These are phyloP conservation scores for Dreissena rostriformis DNA, from an alignment of 1,140 invertebrate species.

Conservation along the genomic window DNA sequence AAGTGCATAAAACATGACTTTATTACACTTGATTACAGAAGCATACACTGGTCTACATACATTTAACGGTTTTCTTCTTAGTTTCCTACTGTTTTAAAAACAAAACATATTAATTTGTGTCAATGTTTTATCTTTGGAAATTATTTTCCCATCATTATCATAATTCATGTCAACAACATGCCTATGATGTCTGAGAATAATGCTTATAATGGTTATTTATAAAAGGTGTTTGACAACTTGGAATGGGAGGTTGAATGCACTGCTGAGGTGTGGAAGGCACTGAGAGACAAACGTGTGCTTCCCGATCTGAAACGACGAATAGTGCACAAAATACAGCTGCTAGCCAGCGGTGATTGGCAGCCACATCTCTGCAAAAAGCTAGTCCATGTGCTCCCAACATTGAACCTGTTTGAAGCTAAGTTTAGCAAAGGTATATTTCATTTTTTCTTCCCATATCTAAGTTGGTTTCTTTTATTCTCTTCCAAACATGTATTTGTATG, in stretches of 20 bases:
- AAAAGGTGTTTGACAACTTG: slow-evolving; percentile 72
- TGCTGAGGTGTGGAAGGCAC: slow-evolving; percentile 71
- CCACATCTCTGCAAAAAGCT: slow-evolving; percentile 65
- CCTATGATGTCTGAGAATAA: background rate
- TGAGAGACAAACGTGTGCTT: slow-evolving; percentile 67
- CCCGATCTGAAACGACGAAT: slow-evolving; percentile 66
- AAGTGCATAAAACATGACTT: too few species aligned
- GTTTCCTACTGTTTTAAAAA: too few species aligned
- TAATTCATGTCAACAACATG: slow-evolving; percentile 7
- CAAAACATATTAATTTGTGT: background rate
- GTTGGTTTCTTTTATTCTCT: too few species aligned
- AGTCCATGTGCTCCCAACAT: slow-evolving; percentile 60
- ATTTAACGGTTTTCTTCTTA: too few species aligned
- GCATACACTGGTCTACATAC: too few species aligned
- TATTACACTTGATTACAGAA: too few species aligned
- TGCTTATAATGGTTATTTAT: slow-evolving; percentile 6
- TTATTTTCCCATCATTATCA: background rate
- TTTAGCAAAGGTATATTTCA: slow-evolving; percentile 61
- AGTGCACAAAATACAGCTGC: slow-evolving; percentile 66
- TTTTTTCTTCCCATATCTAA: background rate
- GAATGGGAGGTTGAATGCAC: slow-evolving; percentile 80
- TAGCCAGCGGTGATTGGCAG: slow-evolving; percentile 75
- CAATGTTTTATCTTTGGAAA: background rate
- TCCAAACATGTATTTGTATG: too few species aligned
- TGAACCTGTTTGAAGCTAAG: slow-evolving; percentile 73